Percentiles rank a stretch among this genome's conserved stretches.
Evolutionary conservation across 1,140 invertebrate species (phyloP).

Genomic region (Pentalonia nigronervosa): DNA sequence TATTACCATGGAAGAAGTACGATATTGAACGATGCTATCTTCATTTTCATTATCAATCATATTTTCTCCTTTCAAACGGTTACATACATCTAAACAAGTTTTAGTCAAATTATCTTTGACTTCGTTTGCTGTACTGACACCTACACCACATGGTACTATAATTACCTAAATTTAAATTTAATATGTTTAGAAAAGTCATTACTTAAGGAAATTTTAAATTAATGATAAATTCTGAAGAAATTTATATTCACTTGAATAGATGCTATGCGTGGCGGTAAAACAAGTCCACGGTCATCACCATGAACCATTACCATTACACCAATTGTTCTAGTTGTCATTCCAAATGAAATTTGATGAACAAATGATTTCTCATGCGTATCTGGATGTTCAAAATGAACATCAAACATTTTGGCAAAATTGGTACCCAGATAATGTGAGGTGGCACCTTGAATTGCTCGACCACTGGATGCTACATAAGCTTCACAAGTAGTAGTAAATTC

Average conservation of each 20-base stretch:
- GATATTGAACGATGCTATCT: too few relatives aligned
- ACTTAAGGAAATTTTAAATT: neutral
- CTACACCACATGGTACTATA: too few relatives aligned
- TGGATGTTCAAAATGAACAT: slow-evolving; percentile 93
- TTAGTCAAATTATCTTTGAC: too few relatives aligned
- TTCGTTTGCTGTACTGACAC: too few relatives aligned
- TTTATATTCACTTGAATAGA: slow-evolving; percentile 69
- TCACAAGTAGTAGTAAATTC: slow-evolving; percentile 98
- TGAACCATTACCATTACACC: slow-evolving; percentile 96
- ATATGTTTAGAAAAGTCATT: neutral
- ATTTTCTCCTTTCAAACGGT: too few relatives aligned
- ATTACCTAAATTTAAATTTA: too few relatives aligned
- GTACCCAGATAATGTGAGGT: slow-evolving; percentile 98
- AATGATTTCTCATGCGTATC: slow-evolving; percentile 88
- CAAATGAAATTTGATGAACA: slow-evolving; percentile 99
- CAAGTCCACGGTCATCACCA: slow-evolving; percentile 94
- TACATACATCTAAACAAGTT: too few relatives aligned
- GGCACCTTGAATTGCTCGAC: slow-evolving; percentile 91
- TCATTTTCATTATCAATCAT: too few relatives aligned
- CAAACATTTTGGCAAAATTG: slow-evolving; percentile 99
- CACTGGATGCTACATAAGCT: slow-evolving; percentile 92
- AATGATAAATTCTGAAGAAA: neutral
- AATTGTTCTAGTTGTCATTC: slow-evolving; percentile 94
- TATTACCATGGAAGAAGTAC: too few relatives aligned
- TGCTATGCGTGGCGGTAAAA: slow-evolving; percentile 94